Evolutionary conservation across 2,113 vertebrate genomes (phyloP), one percentile per base, ranked within the genome.

Genomic region (Oreochromis niloticus): DNA sequence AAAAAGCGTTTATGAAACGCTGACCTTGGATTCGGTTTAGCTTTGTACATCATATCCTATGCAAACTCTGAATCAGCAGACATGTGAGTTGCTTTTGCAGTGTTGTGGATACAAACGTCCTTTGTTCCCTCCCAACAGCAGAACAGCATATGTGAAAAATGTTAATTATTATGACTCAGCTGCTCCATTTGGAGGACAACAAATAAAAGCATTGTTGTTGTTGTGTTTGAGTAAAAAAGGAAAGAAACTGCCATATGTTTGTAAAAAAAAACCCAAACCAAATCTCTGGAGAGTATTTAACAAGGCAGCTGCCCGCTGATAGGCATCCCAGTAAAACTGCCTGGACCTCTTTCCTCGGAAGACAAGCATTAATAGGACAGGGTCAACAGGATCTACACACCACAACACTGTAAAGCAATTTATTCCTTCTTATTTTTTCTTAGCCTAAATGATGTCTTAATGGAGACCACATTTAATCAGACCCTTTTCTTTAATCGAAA

Each of bases 241-340:
- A 63, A 85, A 88, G 36, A 57, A 75, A 82, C 81, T 75, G 56
- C 54, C 68, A 66, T 32, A 88, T 86, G 88, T 88, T 68, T 85
- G 54, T 41, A n/a, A 8, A 68, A 85, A 32, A 63, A 63, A 36
- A 4, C 17, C 32, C 32, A 59, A 59, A 27, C 41, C 3, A 56
- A 68, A 80, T 63, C 75, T 86, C 57, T 55, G 3, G 81, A 89
- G 88, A 66, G 48, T n/a, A 27, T 92, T 94, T 94, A 87, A 92
- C 71, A 80, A 90, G 92, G 55, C 88, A 90, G 88, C 89, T 92
- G 66, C 93, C 75, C 7, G 36, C 85, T 90, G 81, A 82, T 59
- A 75, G 90, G 88, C 86, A 93, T 94, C 84, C 92, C 88, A 85
- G 80, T 92, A 79, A 92, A 93, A 90, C 17, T 63, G 73, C 48